These are phyloP conservation scores for Colostygia pectinataria DNA, from an alignment of 2,888 invertebrate species.

Conservation along the genomic window DNA sequence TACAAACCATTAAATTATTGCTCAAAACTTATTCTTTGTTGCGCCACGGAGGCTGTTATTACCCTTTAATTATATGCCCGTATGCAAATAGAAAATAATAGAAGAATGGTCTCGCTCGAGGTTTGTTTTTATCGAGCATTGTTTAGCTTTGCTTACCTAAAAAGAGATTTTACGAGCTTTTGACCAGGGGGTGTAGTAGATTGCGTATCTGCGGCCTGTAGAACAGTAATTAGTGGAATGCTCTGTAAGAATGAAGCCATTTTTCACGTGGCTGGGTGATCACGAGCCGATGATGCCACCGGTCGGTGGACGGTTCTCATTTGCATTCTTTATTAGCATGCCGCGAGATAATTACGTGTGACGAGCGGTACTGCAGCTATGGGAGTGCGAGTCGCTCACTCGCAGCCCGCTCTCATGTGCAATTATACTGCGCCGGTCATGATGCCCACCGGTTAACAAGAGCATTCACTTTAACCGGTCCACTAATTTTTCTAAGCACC, in stretches of 20 bases:
- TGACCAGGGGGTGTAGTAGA: constrained; percentile 37
- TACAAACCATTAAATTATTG: constrained; percentile 83
- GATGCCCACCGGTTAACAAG: constrained; percentile 40
- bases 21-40: constrained; percentile 82
- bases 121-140: constrained; percentile 68
- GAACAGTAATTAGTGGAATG: constrained; percentile 25
- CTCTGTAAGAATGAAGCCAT: constrained; percentile 62
- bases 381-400: constrained; percentile 38
- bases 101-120: constrained; percentile 65
- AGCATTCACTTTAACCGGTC: constrained; percentile 31
- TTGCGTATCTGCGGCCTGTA: constrained; percentile 21
- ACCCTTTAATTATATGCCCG: constrained; percentile 77
- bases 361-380: constrained; percentile 54
- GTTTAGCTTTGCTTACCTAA: constrained; percentile 41
- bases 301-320: constrained; percentile 49
- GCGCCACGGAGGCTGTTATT: constrained; percentile 79
- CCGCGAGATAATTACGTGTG: constrained; percentile 73
- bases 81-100: constrained; percentile 81
- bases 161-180: constrained; percentile 48
- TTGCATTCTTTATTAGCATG: constrained; percentile 76
- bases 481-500: constrained; percentile 36
- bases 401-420: constrained; percentile 45
- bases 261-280: constrained; percentile 53
- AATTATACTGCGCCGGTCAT: constrained; percentile 59
- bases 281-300: constrained; percentile 36